Evolutionary conservation across 2,888 invertebrate genomes (phyloP).

Genomic region (Tachina lurida): DNA sequence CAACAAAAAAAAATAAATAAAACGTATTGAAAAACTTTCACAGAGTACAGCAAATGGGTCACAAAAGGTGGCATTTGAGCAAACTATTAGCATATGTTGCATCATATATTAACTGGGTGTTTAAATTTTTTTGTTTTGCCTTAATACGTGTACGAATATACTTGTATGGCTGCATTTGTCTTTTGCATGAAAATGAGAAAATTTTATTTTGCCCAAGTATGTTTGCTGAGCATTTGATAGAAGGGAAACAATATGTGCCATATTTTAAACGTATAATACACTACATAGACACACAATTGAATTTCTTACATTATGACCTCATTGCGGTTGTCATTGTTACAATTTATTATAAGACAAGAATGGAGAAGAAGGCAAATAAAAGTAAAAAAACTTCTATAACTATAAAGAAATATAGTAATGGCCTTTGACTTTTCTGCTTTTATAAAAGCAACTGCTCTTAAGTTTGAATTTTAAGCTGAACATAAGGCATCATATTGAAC

Average conservation of each 20-base stretch:
- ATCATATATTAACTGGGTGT: slow-evolving; percentile 37
- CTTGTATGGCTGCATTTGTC: background rate
- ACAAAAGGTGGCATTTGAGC: slow-evolving; percentile 43
- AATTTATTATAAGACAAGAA: slow-evolving; percentile 68
- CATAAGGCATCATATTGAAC: slow-evolving; percentile 29
- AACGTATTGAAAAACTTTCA: background rate
- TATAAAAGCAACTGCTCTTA: slow-evolving; percentile 35
- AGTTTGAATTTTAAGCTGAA: slow-evolving; percentile 42
- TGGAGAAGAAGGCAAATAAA: slow-evolving; percentile 30
- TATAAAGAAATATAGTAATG: slow-evolving; percentile 65
- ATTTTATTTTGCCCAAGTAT: slow-evolving; percentile 48
- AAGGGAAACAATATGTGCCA: slow-evolving; percentile 51
- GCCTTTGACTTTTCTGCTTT: slow-evolving; percentile 61
- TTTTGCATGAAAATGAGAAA: slow-evolving; percentile 42
- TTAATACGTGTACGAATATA: background rate
- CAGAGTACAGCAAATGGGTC: background rate
- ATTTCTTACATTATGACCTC: slow-evolving; percentile 71
- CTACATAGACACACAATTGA: slow-evolving; percentile 62
- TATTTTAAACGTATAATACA: slow-evolving; percentile 47
- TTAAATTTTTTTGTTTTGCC: slow-evolving; percentile 15
- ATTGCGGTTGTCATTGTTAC: slow-evolving; percentile 71
- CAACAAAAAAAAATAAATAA: slow-evolving; percentile 1
- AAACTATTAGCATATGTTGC: slow-evolving; percentile 66
- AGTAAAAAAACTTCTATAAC: slow-evolving; percentile 21
- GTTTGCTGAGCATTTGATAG: slow-evolving; percentile 33